Base-by-base conservation (phyloP, 1,140 invertebrate genomes). In the Neodiprion lecontei region DNA sequence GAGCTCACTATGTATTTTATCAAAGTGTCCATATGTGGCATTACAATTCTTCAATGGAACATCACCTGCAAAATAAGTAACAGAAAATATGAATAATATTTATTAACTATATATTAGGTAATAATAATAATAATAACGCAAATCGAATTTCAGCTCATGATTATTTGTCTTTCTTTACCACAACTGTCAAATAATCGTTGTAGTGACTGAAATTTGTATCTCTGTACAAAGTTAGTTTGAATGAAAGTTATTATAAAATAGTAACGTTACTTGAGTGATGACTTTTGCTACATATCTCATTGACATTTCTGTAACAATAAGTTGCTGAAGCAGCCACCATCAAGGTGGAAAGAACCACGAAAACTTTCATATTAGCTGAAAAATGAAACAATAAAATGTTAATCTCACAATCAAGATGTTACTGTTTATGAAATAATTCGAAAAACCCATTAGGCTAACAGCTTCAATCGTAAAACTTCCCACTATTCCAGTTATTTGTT, bases 1-100 rank as follows among this genome's bases (percentile, higher is more conserved):
- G 7, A 92, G 86, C 8, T 88, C 88, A 7, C 81, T 78, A 21
- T 89, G 83, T 61, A 88, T 79, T 9, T 80, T 80, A 0, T 90
- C 84, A 72, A 93, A 91, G 53, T 89, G 89, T 28, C 92, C 93
- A 84, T 92, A 95, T 40, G 90, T 89, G 0, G 94, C 91, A 84
- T 93, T 92, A 90, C 94, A 95, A 49, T 90, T 89, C 2, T 82
- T 76, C 8, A 90, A 68, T 49, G 80, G 72, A 71, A 76, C 71
- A 1, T 71, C 74, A 79, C 83, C 85, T 88, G 23, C 69, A 79
- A 81, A 72, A 21, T 74, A 23, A 2, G 5, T 40, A 40, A 40
- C 28, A 40, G 2, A 40, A 40, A 40, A 40, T 40, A 40, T 40
- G 28, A 69, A 65, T 28, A 69, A 47, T 50, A 65, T 48, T 70